These are phyloP conservation scores for Anagyrus pseudococci DNA, from an alignment of 2,888 invertebrate genomes.

Conservation along the genomic window DNA sequence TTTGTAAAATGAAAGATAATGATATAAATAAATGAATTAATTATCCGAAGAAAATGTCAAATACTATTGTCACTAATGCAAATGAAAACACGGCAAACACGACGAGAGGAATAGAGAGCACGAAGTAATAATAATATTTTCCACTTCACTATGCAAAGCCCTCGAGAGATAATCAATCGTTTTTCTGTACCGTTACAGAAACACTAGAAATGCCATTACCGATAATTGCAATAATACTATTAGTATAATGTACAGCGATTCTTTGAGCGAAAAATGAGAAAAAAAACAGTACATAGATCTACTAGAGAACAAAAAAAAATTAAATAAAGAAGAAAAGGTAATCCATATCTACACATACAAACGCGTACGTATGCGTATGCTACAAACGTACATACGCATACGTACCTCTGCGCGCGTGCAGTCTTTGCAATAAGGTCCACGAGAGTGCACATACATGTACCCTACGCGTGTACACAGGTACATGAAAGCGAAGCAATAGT, in stretches of 20 bases:
- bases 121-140: constrained; percentile 16
- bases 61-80: constrained; percentile 12
- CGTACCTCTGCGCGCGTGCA: constrained; percentile 10
- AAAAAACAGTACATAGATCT: constrained; percentile 22
- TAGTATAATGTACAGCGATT: constrained; percentile 24
- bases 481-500: constrained; percentile 26
- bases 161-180: constrained; percentile 14
- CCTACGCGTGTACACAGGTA: constrained; percentile 7
- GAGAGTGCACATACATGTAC: constrained; percentile 18
- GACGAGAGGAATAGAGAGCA: constrained; percentile 36
- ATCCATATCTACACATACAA: constrained; percentile 18
- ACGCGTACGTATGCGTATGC: background rate
- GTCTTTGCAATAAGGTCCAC: constrained; percentile 21
- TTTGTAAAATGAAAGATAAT: background rate
- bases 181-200: constrained; percentile 1
- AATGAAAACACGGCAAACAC: constrained; percentile 14
- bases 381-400: constrained; percentile 1
- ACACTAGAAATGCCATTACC: constrained; percentile 11
- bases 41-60: background rate
- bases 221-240: constrained; percentile 31
- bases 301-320: constrained; percentile 23
- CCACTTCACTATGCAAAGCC: constrained; percentile 2
- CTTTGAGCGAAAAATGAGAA: constrained; percentile 15
- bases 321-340: too few species aligned
- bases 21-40: too few species aligned